A percentile compares a stretch with the other conserved stretches of the same genome.
Conservation (phyloP, 2,888 invertebrate species). For the Dexiosoma caninum region DNA sequence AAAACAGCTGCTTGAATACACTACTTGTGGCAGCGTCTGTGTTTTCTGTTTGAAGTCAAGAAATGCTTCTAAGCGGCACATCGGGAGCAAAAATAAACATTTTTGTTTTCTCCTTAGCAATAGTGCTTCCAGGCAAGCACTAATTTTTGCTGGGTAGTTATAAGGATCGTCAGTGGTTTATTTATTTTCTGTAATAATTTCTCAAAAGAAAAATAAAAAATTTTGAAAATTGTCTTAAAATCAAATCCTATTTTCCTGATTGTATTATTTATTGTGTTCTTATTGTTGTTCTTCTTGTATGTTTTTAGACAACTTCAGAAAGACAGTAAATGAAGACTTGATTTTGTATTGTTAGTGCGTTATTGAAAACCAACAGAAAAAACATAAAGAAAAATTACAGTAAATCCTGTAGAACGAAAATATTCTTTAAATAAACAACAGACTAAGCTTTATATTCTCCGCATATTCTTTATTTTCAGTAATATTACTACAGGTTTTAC, state of each 20-base stretch:
- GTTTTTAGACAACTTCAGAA: background rate
- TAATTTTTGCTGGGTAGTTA: too few species aligned
- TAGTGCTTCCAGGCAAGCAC: too few species aligned
- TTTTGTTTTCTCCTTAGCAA: too few species aligned
- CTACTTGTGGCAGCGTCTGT: too few species aligned
- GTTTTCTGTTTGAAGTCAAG: too few species aligned
- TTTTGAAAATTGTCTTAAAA: background rate
- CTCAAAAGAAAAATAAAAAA: too few species aligned
- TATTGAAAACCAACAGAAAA: background rate
- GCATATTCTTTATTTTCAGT: too few species aligned
- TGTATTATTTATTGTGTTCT: background rate
- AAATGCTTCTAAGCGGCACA: too few species aligned
- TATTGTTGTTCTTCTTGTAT: background rate
- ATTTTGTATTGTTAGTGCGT: conserved; percentile 15
- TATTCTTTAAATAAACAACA: background rate
- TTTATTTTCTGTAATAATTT: too few species aligned
- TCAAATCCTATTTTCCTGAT: background rate
- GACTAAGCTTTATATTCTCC: background rate
- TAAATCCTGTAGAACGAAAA: background rate
- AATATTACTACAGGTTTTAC: background rate
- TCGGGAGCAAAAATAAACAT: too few species aligned
- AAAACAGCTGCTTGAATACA: too few species aligned
- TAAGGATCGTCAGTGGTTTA: too few species aligned
- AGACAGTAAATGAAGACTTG: conserved; percentile 10
- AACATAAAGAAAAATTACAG: background rate